These are phyloP conservation scores for Bombus huntii DNA, from an alignment of 1,140 invertebrate species.

Conservation along the genomic window DNA sequence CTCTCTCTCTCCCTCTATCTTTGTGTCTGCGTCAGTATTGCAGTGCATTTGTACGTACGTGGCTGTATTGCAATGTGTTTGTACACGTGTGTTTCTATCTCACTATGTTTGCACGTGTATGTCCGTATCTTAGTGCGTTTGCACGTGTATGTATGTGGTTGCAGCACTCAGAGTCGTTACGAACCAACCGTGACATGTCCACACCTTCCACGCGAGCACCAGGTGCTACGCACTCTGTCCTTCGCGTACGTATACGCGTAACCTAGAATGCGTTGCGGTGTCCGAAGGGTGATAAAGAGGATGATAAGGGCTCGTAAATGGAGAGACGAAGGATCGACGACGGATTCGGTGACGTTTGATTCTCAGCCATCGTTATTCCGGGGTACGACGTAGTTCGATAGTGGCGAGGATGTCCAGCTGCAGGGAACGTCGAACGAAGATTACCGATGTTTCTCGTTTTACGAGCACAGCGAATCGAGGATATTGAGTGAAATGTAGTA, in stretches of 20 bases:
- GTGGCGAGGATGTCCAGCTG: neutral
- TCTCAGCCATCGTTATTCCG: neutral
- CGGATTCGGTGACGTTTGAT: neutral
- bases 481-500: conserved; percentile 5
- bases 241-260: conserved; percentile 47
- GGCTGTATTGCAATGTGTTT: no score
- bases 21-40: neutral
- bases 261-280: conserved; percentile 1
- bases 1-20: neutral
- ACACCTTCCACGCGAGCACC: conserved; percentile 55
- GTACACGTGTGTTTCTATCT: no score
- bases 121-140: neutral
- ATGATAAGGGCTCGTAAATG: conserved; percentile 29
- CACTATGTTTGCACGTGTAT: no score
- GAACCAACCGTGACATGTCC: conserved; percentile 54
- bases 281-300: conserved; percentile 13
- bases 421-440: neutral
- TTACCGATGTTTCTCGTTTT: neutral
- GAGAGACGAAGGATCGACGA: neutral
- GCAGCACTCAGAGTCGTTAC: neutral
- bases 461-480: neutral
- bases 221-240: conserved; percentile 47
- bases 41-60: neutral
- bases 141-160: neutral
- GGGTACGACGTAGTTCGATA: neutral